phyloP scores from a whole-genome alignment of 2,888 invertebrate species.

The Monoplex corrugatus region DNA sequence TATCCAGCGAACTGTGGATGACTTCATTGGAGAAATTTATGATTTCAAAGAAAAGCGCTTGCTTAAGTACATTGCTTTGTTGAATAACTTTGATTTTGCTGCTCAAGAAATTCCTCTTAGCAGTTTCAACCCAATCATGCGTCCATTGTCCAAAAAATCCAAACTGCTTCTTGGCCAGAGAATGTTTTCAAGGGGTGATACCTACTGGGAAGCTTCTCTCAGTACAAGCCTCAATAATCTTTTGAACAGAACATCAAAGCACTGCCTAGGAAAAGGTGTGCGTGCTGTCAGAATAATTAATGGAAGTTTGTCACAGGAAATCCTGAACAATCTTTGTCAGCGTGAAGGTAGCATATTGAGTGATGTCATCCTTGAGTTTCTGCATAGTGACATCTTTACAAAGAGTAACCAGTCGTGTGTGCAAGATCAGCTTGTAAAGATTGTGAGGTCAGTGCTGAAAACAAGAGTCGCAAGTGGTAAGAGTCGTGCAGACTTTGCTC shows the following conservation, averaged over 20 bases:
- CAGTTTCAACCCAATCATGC: slow-evolving; percentile 64
- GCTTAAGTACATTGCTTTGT: slow-evolving; percentile 64
- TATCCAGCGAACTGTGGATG: slow-evolving; percentile 62
- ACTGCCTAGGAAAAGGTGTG: slow-evolving; percentile 59
- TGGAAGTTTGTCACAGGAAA: slow-evolving; percentile 59
- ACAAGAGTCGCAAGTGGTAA: neutral
- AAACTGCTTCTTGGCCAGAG: slow-evolving; percentile 41
- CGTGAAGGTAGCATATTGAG: slow-evolving; percentile 51
- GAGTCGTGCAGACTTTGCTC: slow-evolving; percentile 54
- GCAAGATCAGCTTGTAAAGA: neutral
- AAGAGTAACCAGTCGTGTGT: neutral
- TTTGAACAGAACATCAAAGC: slow-evolving; percentile 60
- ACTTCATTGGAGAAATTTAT: slow-evolving; percentile 60
- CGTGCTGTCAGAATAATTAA: slow-evolving; percentile 63
- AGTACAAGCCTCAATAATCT: slow-evolving; percentile 60
- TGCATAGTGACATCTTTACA: neutral
- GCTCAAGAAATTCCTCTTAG: slow-evolving; percentile 63
- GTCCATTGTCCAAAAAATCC: too few species aligned
- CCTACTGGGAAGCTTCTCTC: slow-evolving; percentile 64
- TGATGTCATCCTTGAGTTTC: slow-evolving; percentile 60
- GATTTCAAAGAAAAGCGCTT: slow-evolving; percentile 58
- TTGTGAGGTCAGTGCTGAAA: neutral
- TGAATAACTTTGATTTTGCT: slow-evolving; percentile 69
- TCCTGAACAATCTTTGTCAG: slow-evolving; percentile 56
- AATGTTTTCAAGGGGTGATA: slow-evolving; percentile 50